Conservation (phyloP, 2,888 invertebrate species). For the Pegoplata infirma region DNA sequence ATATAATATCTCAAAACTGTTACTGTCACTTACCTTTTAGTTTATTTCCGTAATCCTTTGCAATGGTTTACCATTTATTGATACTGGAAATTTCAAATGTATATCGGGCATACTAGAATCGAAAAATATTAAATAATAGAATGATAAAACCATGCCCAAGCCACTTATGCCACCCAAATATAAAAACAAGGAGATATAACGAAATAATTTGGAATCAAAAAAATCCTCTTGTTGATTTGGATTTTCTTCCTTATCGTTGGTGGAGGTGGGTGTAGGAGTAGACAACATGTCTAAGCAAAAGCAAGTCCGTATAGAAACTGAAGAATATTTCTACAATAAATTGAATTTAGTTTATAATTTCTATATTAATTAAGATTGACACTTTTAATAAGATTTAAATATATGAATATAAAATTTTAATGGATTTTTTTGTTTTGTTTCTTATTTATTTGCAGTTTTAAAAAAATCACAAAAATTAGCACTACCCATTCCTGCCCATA, state of each 20-base stretch:
- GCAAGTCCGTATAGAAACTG: background rate
- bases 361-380: slow-evolving; percentile 55
- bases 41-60: slow-evolving; percentile 70
- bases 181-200: slow-evolving; percentile 71
- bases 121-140: slow-evolving; percentile 75
- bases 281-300: slow-evolving; percentile 16
- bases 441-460: slow-evolving; percentile 36
- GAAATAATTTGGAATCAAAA: slow-evolving; percentile 72
- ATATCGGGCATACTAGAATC: slow-evolving; percentile 76
- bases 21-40: slow-evolving; percentile 47
- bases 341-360: background rate
- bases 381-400: slow-evolving; percentile 47
- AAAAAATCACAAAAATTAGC: slow-evolving; percentile 32
- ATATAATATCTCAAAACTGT: no score
- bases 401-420: background rate
- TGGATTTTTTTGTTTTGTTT: slow-evolving; percentile 7
- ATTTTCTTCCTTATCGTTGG: slow-evolving; percentile 19
- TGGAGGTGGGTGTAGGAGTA: background rate
- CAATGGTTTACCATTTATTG: slow-evolving; percentile 71
- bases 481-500: slow-evolving; percentile 60
- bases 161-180: slow-evolving; percentile 75
- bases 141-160: slow-evolving; percentile 72
- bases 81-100: slow-evolving; percentile 73
- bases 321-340: background rate
- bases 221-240: slow-evolving; percentile 66